Percentiles rank a stretch among this genome's conserved stretches.
phyloP scores from a whole-genome alignment of 2,797 vertebrate genomes.

The Eleutherodactylus coqui region DNA sequence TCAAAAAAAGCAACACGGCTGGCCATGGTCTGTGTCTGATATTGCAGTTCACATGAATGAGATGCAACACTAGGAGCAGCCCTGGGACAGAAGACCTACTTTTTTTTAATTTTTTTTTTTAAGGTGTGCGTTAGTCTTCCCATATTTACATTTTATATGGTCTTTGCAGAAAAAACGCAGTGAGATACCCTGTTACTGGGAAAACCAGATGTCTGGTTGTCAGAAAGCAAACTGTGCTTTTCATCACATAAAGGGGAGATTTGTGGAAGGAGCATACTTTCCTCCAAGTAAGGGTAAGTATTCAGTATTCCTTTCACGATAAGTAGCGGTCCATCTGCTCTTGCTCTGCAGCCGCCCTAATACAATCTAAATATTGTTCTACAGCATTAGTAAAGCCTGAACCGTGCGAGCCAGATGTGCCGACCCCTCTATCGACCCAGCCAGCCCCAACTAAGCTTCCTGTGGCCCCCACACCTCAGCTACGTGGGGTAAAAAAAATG shows the following conservation, averaged over 20 bases:
- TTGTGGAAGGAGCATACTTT: slow-evolving; percentile 84
- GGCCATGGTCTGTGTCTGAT: too few species aligned
- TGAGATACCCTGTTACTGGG: slow-evolving; percentile 94
- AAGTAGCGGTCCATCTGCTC: background rate
- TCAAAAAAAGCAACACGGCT: too few species aligned
- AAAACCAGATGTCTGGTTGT: slow-evolving; percentile 91
- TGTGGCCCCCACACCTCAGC: slow-evolving; percentile 83
- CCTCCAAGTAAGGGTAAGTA: slow-evolving; percentile 87
- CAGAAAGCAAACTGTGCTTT: slow-evolving; percentile 95
- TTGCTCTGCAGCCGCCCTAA: background rate
- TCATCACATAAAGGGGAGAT: slow-evolving; percentile 87
- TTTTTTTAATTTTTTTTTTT: too few species aligned
- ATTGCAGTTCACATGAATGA: too few species aligned
- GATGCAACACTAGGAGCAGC: too few species aligned
- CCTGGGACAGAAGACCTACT: too few species aligned
- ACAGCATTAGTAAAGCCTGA: slow-evolving; percentile 69
- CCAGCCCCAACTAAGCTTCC: slow-evolving; percentile 78
- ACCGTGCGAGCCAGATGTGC: slow-evolving; percentile 74
- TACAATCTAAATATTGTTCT: background rate
- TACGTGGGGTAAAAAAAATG: slow-evolving; percentile 89
- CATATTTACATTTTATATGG: background rate
- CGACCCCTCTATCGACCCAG: slow-evolving; percentile 72
- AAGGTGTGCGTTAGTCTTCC: too few species aligned
- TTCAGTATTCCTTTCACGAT: background rate
- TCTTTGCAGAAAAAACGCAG: slow-evolving; percentile 89